Evolutionary conservation across 2,888 invertebrate species (phyloP).

Genomic region (Callimorpha dominula): DNA sequence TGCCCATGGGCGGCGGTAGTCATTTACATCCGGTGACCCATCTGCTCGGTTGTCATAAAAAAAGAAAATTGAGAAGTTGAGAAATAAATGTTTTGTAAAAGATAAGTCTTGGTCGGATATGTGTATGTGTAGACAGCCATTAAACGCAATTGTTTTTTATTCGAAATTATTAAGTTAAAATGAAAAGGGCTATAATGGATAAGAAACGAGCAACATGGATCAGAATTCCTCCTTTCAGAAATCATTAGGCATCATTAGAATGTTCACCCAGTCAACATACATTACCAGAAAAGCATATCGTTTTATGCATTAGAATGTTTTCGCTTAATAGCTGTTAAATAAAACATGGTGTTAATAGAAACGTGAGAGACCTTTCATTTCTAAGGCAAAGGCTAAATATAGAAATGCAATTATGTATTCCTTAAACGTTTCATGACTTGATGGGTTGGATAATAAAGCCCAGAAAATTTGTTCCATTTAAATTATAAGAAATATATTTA

Average conservation of each 20-base stretch:
- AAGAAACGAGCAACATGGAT: too few species aligned
- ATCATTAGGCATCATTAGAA: conserved; percentile 9
- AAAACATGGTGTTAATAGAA: conserved; percentile 46
- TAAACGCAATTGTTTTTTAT: too few species aligned
- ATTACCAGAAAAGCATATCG: conserved; percentile 17
- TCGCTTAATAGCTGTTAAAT: conserved; percentile 31
- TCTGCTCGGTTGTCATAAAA: too few species aligned
- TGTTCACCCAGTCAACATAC: conserved; percentile 9
- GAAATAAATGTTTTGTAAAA: too few species aligned
- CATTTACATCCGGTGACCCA: too few species aligned
- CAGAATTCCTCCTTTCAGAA: neutral
- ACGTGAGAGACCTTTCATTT: conserved; percentile 43
- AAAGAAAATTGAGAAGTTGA: too few species aligned
- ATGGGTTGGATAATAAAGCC: neutral
- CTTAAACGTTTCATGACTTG: conserved; percentile 1
- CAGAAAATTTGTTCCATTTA: neutral
- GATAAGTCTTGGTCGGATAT: too few species aligned
- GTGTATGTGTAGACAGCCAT: too few species aligned
- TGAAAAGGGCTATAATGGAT: too few species aligned
- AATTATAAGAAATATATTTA: too few species aligned
- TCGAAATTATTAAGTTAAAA: too few species aligned
- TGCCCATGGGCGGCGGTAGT: too few species aligned
- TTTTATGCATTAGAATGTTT: conserved; percentile 21
- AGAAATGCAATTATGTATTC: conserved; percentile 51
- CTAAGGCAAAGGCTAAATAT: conserved; percentile 47